These are phyloP conservation scores for Brachionichthys hirsutus DNA, from an alignment of 2,113 vertebrate species.

Conservation along the genomic window DNA sequence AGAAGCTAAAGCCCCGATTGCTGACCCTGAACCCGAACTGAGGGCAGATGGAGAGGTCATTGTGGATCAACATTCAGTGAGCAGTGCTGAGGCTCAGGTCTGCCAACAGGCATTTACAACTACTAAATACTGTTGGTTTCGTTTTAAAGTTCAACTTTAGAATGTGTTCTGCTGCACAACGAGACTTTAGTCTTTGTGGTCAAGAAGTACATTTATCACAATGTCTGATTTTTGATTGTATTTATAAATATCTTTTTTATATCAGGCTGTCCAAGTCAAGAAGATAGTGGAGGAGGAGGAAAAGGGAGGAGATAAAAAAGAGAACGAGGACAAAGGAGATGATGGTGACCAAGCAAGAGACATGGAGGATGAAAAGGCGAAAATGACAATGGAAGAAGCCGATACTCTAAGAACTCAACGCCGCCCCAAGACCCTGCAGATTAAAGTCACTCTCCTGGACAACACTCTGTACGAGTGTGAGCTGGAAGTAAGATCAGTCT, in stretches of 20 bases:
- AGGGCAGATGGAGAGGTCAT: slow-evolving; percentile 85
- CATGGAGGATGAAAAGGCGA: slow-evolving; percentile 66
- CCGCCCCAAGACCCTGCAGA: slow-evolving; percentile 86
- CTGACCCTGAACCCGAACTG: slow-evolving; percentile 93
- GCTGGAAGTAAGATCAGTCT: slow-evolving; percentile 82
- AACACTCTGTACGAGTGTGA: slow-evolving; percentile 88
- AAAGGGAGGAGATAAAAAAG: slow-evolving; percentile 12
- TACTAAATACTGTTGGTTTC: too few species aligned
- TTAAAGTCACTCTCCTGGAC: slow-evolving; percentile 91
- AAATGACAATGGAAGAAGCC: slow-evolving; percentile 76
- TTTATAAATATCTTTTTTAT: slow-evolving; percentile 8
- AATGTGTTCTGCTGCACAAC: too few species aligned
- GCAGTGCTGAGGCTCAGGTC: slow-evolving; percentile 94
- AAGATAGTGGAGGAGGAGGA: slow-evolving; percentile 61
- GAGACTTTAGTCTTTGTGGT: too few species aligned
- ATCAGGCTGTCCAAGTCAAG: slow-evolving; percentile 81
- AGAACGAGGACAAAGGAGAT: slow-evolving; percentile 69
- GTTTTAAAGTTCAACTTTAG: too few species aligned
- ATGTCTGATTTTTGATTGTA: not conserved
- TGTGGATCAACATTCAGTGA: slow-evolving; percentile 90
- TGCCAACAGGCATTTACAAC: slow-evolving; percentile 10
- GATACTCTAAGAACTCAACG: slow-evolving; percentile 79
- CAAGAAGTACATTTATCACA: not conserved
- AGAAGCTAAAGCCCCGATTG: slow-evolving; percentile 91
- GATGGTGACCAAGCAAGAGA: slow-evolving; percentile 63